Evolutionary conservation across 2,888 invertebrate species (phyloP).

Genomic region (Ophion ellenae): DNA sequence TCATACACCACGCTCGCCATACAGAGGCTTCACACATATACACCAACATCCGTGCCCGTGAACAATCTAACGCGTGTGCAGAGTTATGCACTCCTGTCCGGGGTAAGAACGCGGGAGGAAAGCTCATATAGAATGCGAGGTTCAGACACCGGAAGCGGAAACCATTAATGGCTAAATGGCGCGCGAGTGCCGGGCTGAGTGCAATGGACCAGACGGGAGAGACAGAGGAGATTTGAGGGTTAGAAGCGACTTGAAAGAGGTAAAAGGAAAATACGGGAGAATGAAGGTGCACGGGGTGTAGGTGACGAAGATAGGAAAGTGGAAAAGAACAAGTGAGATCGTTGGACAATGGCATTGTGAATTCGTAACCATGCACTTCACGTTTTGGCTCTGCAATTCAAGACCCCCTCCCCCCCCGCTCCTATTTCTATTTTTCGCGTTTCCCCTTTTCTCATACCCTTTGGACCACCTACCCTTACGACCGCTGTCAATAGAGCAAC

Average conservation of each 20-base stretch:
- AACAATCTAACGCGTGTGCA: slow-evolving; percentile 7
- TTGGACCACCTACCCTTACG: slow-evolving; percentile 2
- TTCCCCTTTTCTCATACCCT: slow-evolving; percentile 34
- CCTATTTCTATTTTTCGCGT: slow-evolving; percentile 33
- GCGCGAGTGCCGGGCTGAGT: slow-evolving; percentile 53
- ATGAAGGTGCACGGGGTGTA: slow-evolving; percentile 38
- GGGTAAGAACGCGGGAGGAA: slow-evolving; percentile 48
- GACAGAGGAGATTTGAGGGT: slow-evolving; percentile 5
- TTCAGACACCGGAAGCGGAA: slow-evolving; percentile 80
- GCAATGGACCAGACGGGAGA: slow-evolving; percentile 45
- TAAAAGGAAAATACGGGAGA: slow-evolving; percentile 45
- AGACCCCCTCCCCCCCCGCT: slow-evolving; percentile 23
- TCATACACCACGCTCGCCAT: too few relatives aligned
- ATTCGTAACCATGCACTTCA: slow-evolving; percentile 70
- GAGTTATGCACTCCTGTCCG: background rate
- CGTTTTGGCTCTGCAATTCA: slow-evolving; percentile 58
- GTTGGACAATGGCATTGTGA: slow-evolving; percentile 77
- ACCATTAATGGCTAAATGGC: slow-evolving; percentile 76
- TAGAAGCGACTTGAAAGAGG: slow-evolving; percentile 1
- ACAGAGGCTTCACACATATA: background rate
- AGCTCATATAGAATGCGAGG: slow-evolving; percentile 66
- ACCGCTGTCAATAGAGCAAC: slow-evolving; percentile 20
- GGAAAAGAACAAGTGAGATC: slow-evolving; percentile 64
- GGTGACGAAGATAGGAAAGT: slow-evolving; percentile 54
- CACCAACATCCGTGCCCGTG: background rate